A percentile compares a stretch with the other conserved stretches of the same genome.
phyloP scores from a whole-genome alignment of 2,797 vertebrate genomes.

The Hirundo rustica region DNA sequence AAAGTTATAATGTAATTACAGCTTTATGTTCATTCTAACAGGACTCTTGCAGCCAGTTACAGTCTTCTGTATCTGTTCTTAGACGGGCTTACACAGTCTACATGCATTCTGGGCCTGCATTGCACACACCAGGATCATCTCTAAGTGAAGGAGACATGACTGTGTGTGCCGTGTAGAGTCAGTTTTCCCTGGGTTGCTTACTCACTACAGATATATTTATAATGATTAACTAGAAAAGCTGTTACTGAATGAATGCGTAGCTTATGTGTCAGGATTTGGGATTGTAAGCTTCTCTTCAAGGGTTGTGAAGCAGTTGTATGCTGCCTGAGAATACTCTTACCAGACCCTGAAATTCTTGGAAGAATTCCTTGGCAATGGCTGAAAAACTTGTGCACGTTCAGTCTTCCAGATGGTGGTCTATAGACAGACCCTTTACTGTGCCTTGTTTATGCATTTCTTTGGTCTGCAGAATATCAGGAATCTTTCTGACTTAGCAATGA shows the following conservation, averaged over 20 bases:
- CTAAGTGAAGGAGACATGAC: neutral
- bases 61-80: neutral
- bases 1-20: neutral
- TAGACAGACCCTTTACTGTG: neutral
- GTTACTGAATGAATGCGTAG: neutral
- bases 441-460: slow-evolving; percentile 31
- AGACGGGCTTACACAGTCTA: neutral
- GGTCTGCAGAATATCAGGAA: slow-evolving; percentile 19
- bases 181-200: neutral
- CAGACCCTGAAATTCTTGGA: neutral
- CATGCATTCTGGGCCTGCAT: neutral
- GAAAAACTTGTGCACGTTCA: neutral
- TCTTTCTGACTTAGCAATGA: neutral
- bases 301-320: neutral
- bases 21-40: neutral
- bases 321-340: neutral
- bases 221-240: neutral
- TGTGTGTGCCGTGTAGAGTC: neutral
- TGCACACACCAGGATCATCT: neutral
- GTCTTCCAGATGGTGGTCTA: slow-evolving; percentile 20
- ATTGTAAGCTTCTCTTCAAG: neutral
- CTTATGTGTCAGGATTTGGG: neutral
- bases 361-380: neutral
- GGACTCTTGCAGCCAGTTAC: neutral
- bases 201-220: neutral